phyloP scores from a whole-genome alignment of 2,797 vertebrate species.

The Urophycis tenuis region DNA sequence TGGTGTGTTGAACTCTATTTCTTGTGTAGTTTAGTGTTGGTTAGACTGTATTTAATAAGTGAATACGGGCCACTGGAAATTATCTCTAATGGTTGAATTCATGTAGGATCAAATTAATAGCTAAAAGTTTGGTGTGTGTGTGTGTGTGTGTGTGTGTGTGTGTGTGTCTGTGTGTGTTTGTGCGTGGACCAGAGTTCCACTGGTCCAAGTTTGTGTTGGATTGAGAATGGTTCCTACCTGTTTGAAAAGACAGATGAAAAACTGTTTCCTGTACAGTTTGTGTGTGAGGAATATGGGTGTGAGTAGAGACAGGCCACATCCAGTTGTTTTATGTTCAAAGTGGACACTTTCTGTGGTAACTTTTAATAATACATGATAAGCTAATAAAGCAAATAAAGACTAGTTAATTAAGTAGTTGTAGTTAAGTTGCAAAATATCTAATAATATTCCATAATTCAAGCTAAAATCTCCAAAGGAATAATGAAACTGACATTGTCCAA shows the following conservation, averaged over 20 bases:
- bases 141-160: slow-evolving; percentile 17
- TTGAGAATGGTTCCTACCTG: not conserved
- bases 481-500: not conserved
- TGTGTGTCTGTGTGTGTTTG: slow-evolving; percentile 15
- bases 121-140: not conserved
- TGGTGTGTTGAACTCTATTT: not conserved
- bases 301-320: not conserved
- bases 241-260: not conserved
- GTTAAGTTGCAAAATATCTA: too few species aligned
- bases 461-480: not conserved
- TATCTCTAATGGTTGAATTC: not conserved
- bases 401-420: too few species aligned
- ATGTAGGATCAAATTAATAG: slow-evolving; percentile 8
- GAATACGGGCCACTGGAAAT: not conserved
- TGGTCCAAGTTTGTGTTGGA: slow-evolving; percentile 21
- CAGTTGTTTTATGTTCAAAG: too few species aligned
- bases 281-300: too few species aligned
- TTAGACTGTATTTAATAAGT: not conserved
- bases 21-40: not conserved
- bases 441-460: too few species aligned
- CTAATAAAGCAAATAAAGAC: too few species aligned
- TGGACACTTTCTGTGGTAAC: too few species aligned
- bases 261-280: not conserved
- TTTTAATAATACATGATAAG: too few species aligned
- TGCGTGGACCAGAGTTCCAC: not conserved